Evolutionary conservation across 2,888 invertebrate genomes (phyloP).

Genomic region (Rhingia rostrata): DNA sequence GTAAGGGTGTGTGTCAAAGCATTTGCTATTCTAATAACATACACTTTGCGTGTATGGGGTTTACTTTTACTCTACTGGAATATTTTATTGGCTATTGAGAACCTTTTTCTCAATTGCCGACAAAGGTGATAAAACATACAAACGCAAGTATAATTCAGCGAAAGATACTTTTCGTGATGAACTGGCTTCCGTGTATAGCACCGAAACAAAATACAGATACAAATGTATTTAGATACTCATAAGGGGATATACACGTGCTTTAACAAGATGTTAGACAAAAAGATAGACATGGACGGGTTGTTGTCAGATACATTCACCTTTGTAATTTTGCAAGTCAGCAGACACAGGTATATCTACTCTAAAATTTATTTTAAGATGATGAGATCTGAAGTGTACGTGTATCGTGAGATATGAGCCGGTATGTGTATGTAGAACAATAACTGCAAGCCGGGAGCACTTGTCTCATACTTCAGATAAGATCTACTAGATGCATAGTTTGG

Average conservation of each 20-base stretch:
- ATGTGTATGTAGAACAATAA: too few relatives aligned
- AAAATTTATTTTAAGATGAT: conserved; percentile 8
- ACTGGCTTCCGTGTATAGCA: conserved; percentile 6
- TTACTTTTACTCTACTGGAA: conserved; percentile 1
- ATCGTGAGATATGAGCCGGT: too few relatives aligned
- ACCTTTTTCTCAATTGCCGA: conserved; percentile 39
- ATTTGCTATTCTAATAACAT: conserved; percentile 2
- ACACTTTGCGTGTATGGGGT: conserved; percentile 18
- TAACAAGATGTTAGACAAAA: conserved; percentile 37
- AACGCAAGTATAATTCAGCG: conserved; percentile 18
- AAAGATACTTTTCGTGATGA: conserved; percentile 45
- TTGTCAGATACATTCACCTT: conserved; percentile 46
- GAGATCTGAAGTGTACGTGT: neutral
- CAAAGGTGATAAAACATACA: conserved; percentile 19
- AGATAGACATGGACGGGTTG: conserved; percentile 5
- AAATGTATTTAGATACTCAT: neutral
- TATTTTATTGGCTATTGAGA: conserved; percentile 25
- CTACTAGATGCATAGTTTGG: too few relatives aligned
- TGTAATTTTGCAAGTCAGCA: conserved; percentile 43
- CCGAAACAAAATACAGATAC: conserved; percentile 6
- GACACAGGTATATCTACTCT: conserved; percentile 4
- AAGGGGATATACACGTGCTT: neutral
- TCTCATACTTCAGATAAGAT: too few relatives aligned
- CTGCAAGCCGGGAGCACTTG: too few relatives aligned
- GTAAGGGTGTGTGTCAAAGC: neutral